Conservation (phyloP, 2,888 invertebrate genomes). For the Chironomus riparius region DNA sequence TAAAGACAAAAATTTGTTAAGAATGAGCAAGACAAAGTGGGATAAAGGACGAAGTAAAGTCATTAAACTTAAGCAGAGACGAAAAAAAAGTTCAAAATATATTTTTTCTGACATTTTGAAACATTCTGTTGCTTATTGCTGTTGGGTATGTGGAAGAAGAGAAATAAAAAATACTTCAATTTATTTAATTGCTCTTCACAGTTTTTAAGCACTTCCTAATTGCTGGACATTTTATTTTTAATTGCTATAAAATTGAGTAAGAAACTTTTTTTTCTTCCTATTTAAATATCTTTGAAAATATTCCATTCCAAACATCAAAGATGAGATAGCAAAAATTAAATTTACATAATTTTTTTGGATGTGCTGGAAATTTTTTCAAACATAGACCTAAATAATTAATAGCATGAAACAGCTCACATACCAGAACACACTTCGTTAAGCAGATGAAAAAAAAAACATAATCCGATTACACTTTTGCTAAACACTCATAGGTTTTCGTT, state of each 20-base stretch:
- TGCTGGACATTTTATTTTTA: constrained; percentile 3
- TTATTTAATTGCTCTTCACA: constrained; percentile 6
- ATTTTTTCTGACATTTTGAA: neutral
- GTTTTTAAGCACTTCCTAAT: constrained; percentile 3
- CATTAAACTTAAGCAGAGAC: neutral
- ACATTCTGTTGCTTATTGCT: neutral
- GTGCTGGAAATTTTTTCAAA: too few relatives aligned
- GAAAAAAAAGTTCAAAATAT: neutral
- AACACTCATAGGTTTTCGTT: neutral
- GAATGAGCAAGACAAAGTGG: neutral
- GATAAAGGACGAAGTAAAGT: neutral
- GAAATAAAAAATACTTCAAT: neutral
- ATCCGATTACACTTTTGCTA: neutral
- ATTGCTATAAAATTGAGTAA: neutral
- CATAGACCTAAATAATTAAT: neutral
- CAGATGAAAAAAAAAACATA: neutral
- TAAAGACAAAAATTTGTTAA: too few relatives aligned
- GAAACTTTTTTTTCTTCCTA: neutral
- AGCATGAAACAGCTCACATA: neutral
- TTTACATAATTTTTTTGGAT: too few relatives aligned
- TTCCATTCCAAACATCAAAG: too few relatives aligned
- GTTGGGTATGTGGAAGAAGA: neutral
- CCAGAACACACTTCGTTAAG: neutral
- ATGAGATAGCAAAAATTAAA: too few relatives aligned
- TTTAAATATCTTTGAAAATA: too few relatives aligned